phyloP scores from a whole-genome alignment of 2,797 vertebrate species.

The Salmo trutta region DNA sequence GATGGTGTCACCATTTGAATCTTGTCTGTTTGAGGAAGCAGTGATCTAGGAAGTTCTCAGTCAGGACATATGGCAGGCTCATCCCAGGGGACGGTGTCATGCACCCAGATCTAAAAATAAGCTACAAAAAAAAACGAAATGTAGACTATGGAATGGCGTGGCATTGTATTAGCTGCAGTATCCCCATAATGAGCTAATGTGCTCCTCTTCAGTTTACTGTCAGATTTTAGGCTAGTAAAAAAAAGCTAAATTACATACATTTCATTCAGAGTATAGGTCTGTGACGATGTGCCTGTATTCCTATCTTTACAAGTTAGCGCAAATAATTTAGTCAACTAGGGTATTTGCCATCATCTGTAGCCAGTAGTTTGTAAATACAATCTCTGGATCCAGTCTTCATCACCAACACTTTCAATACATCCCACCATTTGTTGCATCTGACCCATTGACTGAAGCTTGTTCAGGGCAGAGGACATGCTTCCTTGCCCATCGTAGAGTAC shows the following conservation, averaged over 20 bases:
- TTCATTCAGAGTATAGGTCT: no score
- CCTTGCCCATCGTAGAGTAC: background rate
- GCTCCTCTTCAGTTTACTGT: background rate
- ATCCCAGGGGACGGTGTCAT: conserved; percentile 32
- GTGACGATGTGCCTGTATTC: no score
- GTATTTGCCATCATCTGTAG: no score
- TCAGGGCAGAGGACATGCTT: background rate
- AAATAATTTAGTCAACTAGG: no score
- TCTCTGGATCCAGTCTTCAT: background rate
- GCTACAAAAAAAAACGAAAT: background rate
- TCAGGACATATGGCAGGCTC: conserved; percentile 49
- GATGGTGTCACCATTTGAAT: conserved; percentile 1
- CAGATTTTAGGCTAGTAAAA: background rate
- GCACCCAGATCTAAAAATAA: conserved; percentile 34
- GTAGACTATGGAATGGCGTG: background rate
- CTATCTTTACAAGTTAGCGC: no score
- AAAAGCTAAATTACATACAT: no score
- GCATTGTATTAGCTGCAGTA: background rate
- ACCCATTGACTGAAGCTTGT: background rate
- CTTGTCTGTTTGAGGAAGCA: conserved; percentile 24
- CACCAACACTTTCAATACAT: background rate
- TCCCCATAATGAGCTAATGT: background rate
- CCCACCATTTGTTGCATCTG: background rate
- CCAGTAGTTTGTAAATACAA: background rate
- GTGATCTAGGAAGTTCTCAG: conserved; percentile 14